These are phyloP conservation scores for Pomacea maculata DNA, from an alignment of 1,140 invertebrate species.

Conservation along the genomic window DNA sequence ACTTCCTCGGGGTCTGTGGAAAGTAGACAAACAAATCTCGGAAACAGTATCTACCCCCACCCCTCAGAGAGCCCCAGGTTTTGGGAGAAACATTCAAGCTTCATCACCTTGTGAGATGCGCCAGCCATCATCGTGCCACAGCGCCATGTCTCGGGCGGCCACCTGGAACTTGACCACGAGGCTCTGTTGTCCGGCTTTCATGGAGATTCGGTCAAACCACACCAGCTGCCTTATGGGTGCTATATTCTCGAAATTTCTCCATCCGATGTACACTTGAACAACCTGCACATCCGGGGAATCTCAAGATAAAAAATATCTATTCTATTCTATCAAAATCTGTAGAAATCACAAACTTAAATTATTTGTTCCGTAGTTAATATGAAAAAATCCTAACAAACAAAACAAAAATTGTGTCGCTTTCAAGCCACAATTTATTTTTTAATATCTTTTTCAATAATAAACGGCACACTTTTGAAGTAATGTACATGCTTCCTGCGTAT, in stretches of 20 bases:
- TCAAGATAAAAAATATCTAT: too few relatives aligned
- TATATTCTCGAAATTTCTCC: constrained; percentile 35
- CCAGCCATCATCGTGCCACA: constrained; percentile 55
- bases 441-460: too few relatives aligned
- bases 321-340: too few relatives aligned
- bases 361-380: too few relatives aligned
- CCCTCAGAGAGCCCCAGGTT: background rate
- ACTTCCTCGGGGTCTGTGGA: too few relatives aligned
- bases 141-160: constrained; percentile 44
- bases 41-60: background rate
- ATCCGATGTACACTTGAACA: constrained; percentile 52
- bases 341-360: too few relatives aligned
- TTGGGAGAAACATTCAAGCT: background rate
- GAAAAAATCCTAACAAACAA: too few relatives aligned
- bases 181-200: constrained; percentile 15
- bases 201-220: constrained; percentile 43
- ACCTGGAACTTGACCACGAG: constrained; percentile 38
- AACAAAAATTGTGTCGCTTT: too few relatives aligned
- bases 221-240: constrained; percentile 54
- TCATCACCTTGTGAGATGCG: constrained; percentile 48
- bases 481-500: background rate
- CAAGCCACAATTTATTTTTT: too few relatives aligned
- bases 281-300: constrained; percentile 37
- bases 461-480: too few relatives aligned
- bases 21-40: too few relatives aligned